Evolutionary conservation across 2,113 vertebrate genomes (phyloP).

Genomic region (Malurus alboscapulatus): DNA sequence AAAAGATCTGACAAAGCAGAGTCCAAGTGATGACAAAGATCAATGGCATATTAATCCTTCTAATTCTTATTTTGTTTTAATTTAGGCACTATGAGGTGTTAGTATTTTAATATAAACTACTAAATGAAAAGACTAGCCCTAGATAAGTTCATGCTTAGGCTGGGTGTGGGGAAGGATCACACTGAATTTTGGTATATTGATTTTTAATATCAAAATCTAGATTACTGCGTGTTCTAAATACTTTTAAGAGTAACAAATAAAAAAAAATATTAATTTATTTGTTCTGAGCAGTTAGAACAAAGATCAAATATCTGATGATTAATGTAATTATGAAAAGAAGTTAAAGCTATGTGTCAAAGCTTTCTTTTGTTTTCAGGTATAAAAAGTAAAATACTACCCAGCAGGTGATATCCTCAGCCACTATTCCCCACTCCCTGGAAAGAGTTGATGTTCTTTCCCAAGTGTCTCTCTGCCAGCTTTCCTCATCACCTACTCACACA

Average conservation of each 20-base stretch:
- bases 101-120: neutral
- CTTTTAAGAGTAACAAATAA: neutral
- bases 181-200: neutral
- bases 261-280: neutral
- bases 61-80: neutral
- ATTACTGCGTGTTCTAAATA: neutral
- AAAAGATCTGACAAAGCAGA: neutral
- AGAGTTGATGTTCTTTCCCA: neutral
- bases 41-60: neutral
- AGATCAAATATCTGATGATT: neutral
- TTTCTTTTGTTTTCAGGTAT: neutral
- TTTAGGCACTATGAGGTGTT: neutral
- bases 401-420: neutral
- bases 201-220: neutral
- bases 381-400: neutral
- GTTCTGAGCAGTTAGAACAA: neutral
- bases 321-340: neutral
- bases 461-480: neutral
- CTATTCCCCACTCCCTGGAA: neutral
- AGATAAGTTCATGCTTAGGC: neutral
- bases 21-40: neutral
- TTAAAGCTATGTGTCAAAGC: neutral
- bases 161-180: neutral
- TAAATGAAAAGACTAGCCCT: neutral
- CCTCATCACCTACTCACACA: neutral